These are phyloP conservation scores for Episyrphus balteatus DNA, from an alignment of 1,140 invertebrate species.

Conservation along the genomic window DNA sequence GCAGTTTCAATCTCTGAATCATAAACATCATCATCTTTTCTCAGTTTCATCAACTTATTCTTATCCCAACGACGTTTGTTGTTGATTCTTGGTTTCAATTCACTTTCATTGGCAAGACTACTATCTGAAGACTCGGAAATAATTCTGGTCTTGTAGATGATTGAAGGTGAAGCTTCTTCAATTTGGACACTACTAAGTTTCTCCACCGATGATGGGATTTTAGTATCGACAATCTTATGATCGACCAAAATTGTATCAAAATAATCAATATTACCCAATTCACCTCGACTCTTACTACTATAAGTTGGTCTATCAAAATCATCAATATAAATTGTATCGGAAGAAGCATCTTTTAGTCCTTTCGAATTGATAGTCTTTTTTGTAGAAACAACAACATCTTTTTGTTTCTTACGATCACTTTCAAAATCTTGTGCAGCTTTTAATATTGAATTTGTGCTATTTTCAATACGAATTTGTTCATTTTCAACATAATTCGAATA, in stretches of 20 bases:
- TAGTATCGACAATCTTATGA: neutral
- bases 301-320: neutral
- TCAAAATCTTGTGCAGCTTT: neutral
- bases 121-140: neutral
- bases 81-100: neutral
- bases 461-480: neutral
- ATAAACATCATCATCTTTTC: slow-evolving; percentile 1
- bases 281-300: neutral
- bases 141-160: neutral
- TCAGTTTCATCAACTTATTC: neutral
- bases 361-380: too few relatives aligned
- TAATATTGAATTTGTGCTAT: neutral
- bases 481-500: neutral
- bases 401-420: neutral
- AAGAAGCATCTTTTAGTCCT: neutral
- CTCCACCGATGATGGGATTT: neutral
- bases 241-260: neutral
- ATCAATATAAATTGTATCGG: slow-evolving; percentile 1
- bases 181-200: neutral
- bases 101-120: neutral
- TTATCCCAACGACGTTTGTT: neutral
- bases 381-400: too few relatives aligned
- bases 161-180: neutral
- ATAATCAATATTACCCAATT: neutral
- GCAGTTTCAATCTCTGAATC: neutral